Percentiles rank a stretch among this genome's conserved stretches.
phyloP scores from a whole-genome alignment of 2,113 vertebrate species.

The Tor tambroides region DNA sequence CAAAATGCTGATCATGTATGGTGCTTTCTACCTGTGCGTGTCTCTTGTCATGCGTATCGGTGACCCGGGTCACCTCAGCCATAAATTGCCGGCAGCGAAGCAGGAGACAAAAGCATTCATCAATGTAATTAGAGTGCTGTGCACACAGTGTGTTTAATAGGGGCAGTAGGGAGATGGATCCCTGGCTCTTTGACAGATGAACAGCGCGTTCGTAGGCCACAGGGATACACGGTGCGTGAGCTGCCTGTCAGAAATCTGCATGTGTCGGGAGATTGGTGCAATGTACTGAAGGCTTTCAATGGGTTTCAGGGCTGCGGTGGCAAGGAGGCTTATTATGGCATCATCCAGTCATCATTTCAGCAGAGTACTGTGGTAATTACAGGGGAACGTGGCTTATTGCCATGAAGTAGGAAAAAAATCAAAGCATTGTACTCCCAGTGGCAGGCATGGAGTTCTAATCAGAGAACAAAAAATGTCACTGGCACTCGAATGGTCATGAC shows the following conservation, averaged over 20 bases:
- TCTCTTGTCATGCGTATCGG: conserved; percentile 66
- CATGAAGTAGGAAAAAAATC: conserved; percentile 18
- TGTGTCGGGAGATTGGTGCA: conserved; percentile 48
- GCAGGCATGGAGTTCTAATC: conserved; percentile 28
- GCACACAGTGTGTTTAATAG: conserved; percentile 68
- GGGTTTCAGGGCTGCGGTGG: not conserved
- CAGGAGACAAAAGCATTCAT: conserved; percentile 71
- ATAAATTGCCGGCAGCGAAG: conserved; percentile 69
- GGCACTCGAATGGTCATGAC: conserved; percentile 12
- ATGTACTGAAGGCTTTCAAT: conserved; percentile 38
- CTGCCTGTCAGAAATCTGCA: conserved; percentile 51
- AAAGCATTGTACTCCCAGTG: conserved; percentile 35
- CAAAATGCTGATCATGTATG: conserved; percentile 23
- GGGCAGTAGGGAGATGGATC: conserved; percentile 65
- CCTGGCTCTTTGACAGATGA: conserved; percentile 68
- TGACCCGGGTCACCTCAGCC: conserved; percentile 65
- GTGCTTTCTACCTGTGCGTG: conserved; percentile 34
- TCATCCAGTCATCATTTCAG: conserved; percentile 48
- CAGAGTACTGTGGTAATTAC: conserved; percentile 49
- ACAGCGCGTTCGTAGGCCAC: conserved; percentile 41
- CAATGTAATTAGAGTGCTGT: conserved; percentile 78
- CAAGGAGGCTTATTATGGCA: conserved; percentile 34
- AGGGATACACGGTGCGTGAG: conserved; percentile 53
- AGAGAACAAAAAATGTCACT: conserved; percentile 19
- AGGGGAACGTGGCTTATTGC: conserved; percentile 21